phyloP scores from a whole-genome alignment of 2,113 vertebrate species.

The Acinonyx jubatus region DNA sequence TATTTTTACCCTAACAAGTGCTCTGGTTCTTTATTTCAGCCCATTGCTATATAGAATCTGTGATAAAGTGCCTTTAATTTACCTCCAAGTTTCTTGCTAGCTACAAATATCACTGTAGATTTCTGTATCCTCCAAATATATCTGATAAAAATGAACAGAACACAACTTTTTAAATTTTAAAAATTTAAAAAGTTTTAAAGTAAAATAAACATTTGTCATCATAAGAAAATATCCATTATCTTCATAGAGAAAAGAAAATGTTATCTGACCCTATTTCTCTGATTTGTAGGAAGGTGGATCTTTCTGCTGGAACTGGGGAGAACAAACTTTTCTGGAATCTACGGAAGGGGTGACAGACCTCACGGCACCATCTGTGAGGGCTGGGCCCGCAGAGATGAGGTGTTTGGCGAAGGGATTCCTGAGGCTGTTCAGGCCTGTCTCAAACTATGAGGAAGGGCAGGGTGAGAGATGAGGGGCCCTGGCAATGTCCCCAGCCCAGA shows the following conservation, averaged over 20 bases:
- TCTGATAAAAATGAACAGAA: not conserved
- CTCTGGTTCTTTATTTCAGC: not conserved
- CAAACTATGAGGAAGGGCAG: not conserved
- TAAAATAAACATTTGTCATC: not conserved
- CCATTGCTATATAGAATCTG: not conserved
- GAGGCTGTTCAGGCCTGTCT: not conserved
- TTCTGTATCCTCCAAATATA: not conserved
- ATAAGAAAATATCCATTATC: not conserved
- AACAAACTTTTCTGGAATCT: not conserved
- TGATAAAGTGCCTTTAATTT: not conserved
- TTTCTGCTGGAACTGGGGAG: not conserved
- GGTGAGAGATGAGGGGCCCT: not conserved
- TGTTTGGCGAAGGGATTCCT: not conserved
- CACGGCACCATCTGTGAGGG: not conserved
- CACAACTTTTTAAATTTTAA: not conserved
- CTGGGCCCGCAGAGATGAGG: not conserved
- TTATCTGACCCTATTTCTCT: not conserved
- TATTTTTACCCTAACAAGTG: not conserved
- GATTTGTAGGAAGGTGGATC: not conserved
- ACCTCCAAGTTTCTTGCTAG: not conserved
- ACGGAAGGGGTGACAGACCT: fast-evolving
- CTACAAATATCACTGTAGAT: not conserved
- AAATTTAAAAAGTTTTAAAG: not conserved
- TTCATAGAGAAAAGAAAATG: slow-evolving; percentile 17
- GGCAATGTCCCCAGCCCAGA: not conserved